phyloP scores from a whole-genome alignment of 2,888 invertebrate species.

The Tupiocoris notatus region DNA sequence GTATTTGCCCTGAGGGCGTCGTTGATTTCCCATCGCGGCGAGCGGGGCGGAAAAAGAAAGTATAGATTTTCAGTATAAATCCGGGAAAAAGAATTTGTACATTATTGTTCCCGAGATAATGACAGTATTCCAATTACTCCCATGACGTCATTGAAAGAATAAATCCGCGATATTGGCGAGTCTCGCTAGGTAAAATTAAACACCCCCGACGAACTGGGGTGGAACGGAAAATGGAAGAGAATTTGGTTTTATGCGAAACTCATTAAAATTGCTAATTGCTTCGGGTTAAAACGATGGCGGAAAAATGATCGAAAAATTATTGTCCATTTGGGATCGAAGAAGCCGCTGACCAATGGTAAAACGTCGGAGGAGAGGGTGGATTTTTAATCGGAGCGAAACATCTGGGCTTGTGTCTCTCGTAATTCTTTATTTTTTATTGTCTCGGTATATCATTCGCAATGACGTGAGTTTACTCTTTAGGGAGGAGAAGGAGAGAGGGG shows the following conservation, averaged over 20 bases:
- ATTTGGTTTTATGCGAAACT: conserved; percentile 7
- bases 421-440: conserved; percentile 13
- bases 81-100: background rate
- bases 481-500: background rate
- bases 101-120: conserved; percentile 41
- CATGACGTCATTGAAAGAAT: conserved; percentile 40
- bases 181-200: background rate
- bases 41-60: background rate
- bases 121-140: conserved; percentile 38
- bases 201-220: background rate
- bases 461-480: background rate
- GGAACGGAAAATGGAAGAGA: background rate
- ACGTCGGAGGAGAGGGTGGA: background rate
- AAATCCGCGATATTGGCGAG: conserved; percentile 15
- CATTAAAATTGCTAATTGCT: conserved; percentile 18
- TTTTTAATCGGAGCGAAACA: conserved; percentile 19
- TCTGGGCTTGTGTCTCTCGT: conserved; percentile 1
- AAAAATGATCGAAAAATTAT: conserved; percentile 25
- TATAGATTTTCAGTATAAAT: background rate
- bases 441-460: background rate
- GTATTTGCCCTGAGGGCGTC: conserved; percentile 30
- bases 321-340: background rate
- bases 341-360: background rate
- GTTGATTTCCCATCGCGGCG: background rate
- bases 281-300: background rate